Conservation (phyloP, 2,797 vertebrate genomes). For the Pipistrellus nathusii region DNA sequence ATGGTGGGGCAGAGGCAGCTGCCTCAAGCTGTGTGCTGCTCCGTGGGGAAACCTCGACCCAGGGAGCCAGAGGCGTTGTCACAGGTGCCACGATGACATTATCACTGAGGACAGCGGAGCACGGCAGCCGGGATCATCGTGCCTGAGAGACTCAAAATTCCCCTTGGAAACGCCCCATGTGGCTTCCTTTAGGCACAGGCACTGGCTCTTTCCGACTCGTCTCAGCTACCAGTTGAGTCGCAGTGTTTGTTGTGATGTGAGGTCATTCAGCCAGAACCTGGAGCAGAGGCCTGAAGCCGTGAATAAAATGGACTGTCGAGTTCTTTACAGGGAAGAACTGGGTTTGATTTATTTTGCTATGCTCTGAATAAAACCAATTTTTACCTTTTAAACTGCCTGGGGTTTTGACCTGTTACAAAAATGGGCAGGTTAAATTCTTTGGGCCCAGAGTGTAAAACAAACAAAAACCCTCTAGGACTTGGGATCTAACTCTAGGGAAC, state of each 20-base stretch:
- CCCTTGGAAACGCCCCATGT: conserved; percentile 45
- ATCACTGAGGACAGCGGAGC: conserved; percentile 58
- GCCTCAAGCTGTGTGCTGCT: conserved; percentile 72
- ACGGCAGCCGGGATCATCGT: not conserved
- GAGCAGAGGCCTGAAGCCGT: not conserved
- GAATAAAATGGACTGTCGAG: not conserved
- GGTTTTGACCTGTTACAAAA: conserved; percentile 39
- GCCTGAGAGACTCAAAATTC: conserved; percentile 59
- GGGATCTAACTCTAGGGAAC: not conserved
- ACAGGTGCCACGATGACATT: conserved; percentile 57
- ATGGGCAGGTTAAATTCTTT: conserved; percentile 36
- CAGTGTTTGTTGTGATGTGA: not conserved
- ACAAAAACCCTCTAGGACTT: not conserved
- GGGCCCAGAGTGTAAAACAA: not conserved
- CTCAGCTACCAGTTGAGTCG: conserved; percentile 9
- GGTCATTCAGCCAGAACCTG: not conserved
- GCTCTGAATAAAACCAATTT: conserved; percentile 14
- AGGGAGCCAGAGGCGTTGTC: conserved; percentile 66
- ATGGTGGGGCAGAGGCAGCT: conserved; percentile 46
- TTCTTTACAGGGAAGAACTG: not conserved
- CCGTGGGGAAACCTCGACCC: conserved; percentile 69
- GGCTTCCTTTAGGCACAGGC: conserved; percentile 44
- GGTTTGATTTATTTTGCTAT: conserved; percentile 1
- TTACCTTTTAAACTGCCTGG: conserved; percentile 45
- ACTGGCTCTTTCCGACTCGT: conserved; percentile 23